Evolutionary conservation across 2,797 vertebrate species (phyloP), one percentile per base, ranked within the genome.

Genomic region (Sciurus carolinensis): DNA sequence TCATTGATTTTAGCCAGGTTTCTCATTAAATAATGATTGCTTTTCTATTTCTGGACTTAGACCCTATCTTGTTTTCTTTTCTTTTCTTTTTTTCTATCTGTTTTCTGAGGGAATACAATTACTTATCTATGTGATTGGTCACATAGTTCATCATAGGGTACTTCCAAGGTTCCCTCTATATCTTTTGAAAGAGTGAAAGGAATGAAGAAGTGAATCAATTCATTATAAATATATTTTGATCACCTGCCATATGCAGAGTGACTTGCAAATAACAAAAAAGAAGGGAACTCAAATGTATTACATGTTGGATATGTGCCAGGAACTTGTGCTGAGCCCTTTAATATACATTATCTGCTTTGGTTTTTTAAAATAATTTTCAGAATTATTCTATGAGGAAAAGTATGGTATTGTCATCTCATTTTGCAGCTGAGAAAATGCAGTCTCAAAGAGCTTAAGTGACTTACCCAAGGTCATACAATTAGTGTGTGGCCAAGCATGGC

Each of bases 1-100:
- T 92, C 17, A 12, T 47, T 96, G 44, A 88, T 82, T 88, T 91
- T 72, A 96, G 79, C 13, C 79, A 30, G 2, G 5, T 36, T 59
- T 84, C 62, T 77, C 26, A 39, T 69, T 84, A 79, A 62, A 15
- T 79, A 86, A 54, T 86, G 52, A 77, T 44, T 67, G 5, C 50
- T 62, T 64, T 69, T 71, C 22, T 89, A 7, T 76, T 90, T 82
- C 75, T 86, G 91, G 59, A 76, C 20, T 17, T 81, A 82, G 66
- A 33, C 10, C 7, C 5, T 67, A 47, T 28, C 20, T 66, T 54
- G 8, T 92, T 90, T 47, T 8, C 44, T 47, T 47, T 47, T 8
- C 9, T 47, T 9, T 47, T 44, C 8, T 44, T 47, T 47, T 47
- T 47, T 9, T 5, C 5, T 67, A 47, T 28, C 20, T 54, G 8